Percentiles rank a stretch among this genome's conserved stretches.
Conservation (phyloP, 2,888 invertebrate genomes). For the Didymodactylos carnosus region DNA sequence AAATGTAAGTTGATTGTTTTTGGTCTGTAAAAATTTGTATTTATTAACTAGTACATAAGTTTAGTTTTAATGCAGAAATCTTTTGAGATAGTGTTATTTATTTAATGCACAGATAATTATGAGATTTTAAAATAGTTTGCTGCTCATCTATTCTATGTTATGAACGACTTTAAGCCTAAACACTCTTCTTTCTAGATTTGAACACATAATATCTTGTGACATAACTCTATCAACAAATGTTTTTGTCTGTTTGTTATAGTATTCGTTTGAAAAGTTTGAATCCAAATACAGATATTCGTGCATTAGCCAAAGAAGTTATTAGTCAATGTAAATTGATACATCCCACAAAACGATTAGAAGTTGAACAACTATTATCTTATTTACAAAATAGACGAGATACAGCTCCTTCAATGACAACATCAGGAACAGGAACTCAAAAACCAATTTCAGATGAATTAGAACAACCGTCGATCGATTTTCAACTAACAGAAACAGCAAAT, state of each 20-base stretch:
- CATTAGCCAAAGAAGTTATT: conserved; percentile 60
- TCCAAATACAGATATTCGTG: conserved; percentile 54
- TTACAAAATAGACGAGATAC: conserved; percentile 53
- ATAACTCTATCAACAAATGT: background rate
- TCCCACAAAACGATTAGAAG: conserved; percentile 56
- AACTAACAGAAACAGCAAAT: conserved; percentile 15
- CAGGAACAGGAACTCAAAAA: background rate
- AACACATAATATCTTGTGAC: conserved; percentile 17
- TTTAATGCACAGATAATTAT: too few species aligned
- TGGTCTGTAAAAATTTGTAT: too few species aligned
- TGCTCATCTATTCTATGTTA: conserved; percentile 18
- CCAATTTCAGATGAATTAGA: conserved; percentile 5
- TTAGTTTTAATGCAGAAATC: too few species aligned
- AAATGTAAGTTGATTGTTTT: conserved; percentile 43
- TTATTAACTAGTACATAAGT: background rate
- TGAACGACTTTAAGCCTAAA: too few species aligned
- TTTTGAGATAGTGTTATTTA: too few species aligned
- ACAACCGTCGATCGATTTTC: conserved; percentile 6
- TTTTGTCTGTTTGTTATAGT: conserved; percentile 18
- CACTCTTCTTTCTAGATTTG: too few species aligned
- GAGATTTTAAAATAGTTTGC: too few species aligned
- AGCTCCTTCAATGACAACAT: conserved; percentile 22
- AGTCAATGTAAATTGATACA: conserved; percentile 66
- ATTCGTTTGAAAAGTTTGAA: conserved; percentile 60
- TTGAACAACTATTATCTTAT: conserved; percentile 67